A percentile compares a stretch with the other conserved stretches of the same genome.
Evolutionary conservation across 1,140 invertebrate genomes (phyloP).

Genomic region (Rhynchophorus ferrugineus): DNA sequence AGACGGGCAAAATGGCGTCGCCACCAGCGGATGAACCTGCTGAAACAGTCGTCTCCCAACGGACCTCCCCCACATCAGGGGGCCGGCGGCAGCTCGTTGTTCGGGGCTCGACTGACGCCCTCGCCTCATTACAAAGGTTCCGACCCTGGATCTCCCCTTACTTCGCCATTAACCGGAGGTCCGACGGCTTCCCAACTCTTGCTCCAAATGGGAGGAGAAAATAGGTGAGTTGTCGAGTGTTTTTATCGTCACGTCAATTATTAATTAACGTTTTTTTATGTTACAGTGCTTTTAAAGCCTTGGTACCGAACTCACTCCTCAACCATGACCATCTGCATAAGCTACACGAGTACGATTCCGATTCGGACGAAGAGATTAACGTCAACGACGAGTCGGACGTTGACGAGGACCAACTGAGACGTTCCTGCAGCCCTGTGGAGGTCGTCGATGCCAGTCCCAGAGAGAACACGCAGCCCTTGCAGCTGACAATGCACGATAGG

Average conservation of each 20-base stretch:
- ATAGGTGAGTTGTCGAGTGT: slow-evolving; percentile 38
- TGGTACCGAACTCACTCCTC: slow-evolving; percentile 45
- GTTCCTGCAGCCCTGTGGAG: slow-evolving; percentile 36
- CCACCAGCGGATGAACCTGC: slow-evolving; percentile 87
- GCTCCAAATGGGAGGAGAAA: slow-evolving; percentile 70
- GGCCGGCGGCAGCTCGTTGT: slow-evolving; percentile 39
- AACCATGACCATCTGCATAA: slow-evolving; percentile 38
- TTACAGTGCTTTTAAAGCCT: slow-evolving; percentile 67
- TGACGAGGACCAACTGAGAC: slow-evolving; percentile 26
- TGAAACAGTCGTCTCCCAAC: slow-evolving; percentile 62
- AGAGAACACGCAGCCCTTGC: slow-evolving; percentile 34
- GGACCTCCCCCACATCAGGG: slow-evolving; percentile 28
- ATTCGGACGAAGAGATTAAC: slow-evolving; percentile 65
- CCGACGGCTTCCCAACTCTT: slow-evolving; percentile 27
- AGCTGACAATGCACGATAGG: slow-evolving; percentile 39
- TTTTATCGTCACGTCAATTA: background rate
- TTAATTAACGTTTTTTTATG: background rate
- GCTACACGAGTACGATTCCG: slow-evolving; percentile 45
- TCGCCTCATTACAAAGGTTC: slow-evolving; percentile 39
- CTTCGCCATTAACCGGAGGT: slow-evolving; percentile 25
- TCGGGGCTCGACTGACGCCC: slow-evolving; percentile 37
- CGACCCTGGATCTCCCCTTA: slow-evolving; percentile 41
- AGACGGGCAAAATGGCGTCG: slow-evolving; percentile 95
- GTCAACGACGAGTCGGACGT: slow-evolving; percentile 54
- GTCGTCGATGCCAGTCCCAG: slow-evolving; percentile 34